Conservation (phyloP, 2,888 invertebrate species). For the Lampropteryx suffumata region DNA sequence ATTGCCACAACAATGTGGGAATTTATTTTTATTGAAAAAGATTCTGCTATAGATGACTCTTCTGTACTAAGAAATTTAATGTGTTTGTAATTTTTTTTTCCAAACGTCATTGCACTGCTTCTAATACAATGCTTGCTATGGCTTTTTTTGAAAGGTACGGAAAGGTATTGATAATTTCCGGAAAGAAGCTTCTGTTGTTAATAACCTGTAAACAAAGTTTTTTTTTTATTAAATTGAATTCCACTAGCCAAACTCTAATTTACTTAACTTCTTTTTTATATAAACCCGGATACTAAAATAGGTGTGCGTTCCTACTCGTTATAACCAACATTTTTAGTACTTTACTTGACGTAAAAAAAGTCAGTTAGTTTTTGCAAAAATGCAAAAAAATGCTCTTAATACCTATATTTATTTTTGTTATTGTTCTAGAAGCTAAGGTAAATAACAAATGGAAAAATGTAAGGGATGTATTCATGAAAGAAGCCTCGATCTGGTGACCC, state of each 20-base stretch:
- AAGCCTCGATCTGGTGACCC: constrained; percentile 32
- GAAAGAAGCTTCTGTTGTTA: too few species aligned
- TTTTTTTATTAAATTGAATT: constrained; percentile 8
- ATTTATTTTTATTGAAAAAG: too few species aligned
- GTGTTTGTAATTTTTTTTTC: too few species aligned
- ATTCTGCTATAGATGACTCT: too few species aligned
- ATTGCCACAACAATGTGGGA: constrained; percentile 30
- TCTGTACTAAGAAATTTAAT: too few species aligned
- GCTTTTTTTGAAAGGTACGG: constrained; percentile 32
- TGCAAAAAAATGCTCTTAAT: constrained; percentile 17
- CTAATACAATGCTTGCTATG: too few species aligned
- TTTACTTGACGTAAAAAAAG: too few species aligned
- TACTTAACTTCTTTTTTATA: background rate
- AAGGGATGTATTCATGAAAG: constrained; percentile 29
- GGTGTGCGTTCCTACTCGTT: too few species aligned
- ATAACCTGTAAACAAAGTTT: constrained; percentile 22
- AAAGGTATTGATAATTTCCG: constrained; percentile 28
- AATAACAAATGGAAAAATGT: constrained; percentile 28
- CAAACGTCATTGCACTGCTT: too few species aligned
- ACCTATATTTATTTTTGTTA: constrained; percentile 11
- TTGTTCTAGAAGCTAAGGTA: constrained; percentile 26
- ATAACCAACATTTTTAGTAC: too few species aligned
- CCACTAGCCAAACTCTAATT: too few species aligned
- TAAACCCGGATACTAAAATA: background rate
- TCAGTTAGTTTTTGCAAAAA: too few species aligned